A percentile compares a stretch with the other conserved stretches of the same genome.
Evolutionary conservation across 2,888 invertebrate genomes (phyloP).

Genomic region (Cryptus viduatorius): DNA sequence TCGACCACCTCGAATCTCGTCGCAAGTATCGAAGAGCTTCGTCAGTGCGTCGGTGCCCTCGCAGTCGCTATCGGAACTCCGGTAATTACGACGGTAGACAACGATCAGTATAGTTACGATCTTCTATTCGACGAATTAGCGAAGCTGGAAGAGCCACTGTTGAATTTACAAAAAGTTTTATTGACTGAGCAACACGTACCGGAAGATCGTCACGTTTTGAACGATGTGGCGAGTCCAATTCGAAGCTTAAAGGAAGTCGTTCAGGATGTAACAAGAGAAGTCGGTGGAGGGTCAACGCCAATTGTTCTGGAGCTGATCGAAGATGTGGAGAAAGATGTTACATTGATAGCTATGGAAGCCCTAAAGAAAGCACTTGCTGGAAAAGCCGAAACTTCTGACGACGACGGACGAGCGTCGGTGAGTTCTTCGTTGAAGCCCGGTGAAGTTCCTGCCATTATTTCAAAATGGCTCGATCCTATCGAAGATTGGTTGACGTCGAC

Average conservation of each 20-base stretch:
- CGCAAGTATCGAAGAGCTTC: slow-evolving; percentile 74
- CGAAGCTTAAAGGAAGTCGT: slow-evolving; percentile 74
- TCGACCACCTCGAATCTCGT: slow-evolving; percentile 67
- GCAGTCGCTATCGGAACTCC: slow-evolving; percentile 77
- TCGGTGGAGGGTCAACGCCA: slow-evolving; percentile 67
- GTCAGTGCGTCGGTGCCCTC: slow-evolving; percentile 75
- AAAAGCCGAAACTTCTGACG: slow-evolving; percentile 54
- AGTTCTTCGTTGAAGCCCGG: slow-evolving; percentile 64
- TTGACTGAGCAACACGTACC: slow-evolving; percentile 74
- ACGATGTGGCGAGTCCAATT: slow-evolving; percentile 76
- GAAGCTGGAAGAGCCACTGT: slow-evolving; percentile 75
- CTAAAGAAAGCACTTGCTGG: slow-evolving; percentile 70
- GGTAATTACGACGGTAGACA: slow-evolving; percentile 61
- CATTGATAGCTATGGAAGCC: slow-evolving; percentile 74
- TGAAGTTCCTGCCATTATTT: slow-evolving; percentile 66
- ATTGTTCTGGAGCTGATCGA: slow-evolving; percentile 77
- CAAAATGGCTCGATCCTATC: slow-evolving; percentile 73
- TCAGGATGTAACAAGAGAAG: slow-evolving; percentile 70
- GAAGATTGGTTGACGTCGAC: slow-evolving; percentile 74
- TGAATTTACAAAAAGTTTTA: slow-evolving; percentile 77
- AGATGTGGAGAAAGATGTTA: slow-evolving; percentile 77
- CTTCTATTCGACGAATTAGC: slow-evolving; percentile 74
- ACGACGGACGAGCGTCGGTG: slow-evolving; percentile 48
- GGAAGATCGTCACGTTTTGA: slow-evolving; percentile 75
- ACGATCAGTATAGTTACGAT: slow-evolving; percentile 72